phyloP scores from a whole-genome alignment of 2,113 vertebrate genomes.

The Climacteris rufus region DNA sequence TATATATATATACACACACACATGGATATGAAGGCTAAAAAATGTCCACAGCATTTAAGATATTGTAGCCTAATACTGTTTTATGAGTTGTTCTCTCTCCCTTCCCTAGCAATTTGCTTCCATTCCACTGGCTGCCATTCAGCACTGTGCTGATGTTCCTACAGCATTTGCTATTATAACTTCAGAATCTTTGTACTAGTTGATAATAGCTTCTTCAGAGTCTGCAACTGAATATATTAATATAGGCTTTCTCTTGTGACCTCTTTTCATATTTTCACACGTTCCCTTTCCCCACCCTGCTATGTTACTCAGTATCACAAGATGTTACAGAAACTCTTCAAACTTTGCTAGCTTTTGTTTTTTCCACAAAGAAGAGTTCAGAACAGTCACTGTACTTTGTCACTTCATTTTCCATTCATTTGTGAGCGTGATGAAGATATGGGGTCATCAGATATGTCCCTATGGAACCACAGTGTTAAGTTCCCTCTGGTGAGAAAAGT shows the following conservation, averaged over 20 bases:
- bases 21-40: neutral
- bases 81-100: neutral
- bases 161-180: neutral
- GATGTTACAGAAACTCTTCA: neutral
- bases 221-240: neutral
- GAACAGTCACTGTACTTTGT: neutral
- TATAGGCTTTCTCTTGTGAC: neutral
- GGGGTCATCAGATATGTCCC: neutral
- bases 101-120: neutral
- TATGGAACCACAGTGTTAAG: neutral
- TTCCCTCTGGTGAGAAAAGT: neutral
- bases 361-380: neutral
- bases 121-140: neutral
- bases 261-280: neutral
- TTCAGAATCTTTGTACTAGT: neutral
- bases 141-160: neutral
- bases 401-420: neutral
- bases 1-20: neutral
- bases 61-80: neutral
- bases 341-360: neutral
- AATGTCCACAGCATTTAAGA: neutral
- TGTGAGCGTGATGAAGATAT: neutral
- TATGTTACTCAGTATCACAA: neutral
- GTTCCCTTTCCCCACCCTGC: neutral
- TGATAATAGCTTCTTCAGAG: conserved; percentile 1